These are phyloP conservation scores for Andrena praecox DNA, from an alignment of 2,888 invertebrate species.

Conservation along the genomic window DNA sequence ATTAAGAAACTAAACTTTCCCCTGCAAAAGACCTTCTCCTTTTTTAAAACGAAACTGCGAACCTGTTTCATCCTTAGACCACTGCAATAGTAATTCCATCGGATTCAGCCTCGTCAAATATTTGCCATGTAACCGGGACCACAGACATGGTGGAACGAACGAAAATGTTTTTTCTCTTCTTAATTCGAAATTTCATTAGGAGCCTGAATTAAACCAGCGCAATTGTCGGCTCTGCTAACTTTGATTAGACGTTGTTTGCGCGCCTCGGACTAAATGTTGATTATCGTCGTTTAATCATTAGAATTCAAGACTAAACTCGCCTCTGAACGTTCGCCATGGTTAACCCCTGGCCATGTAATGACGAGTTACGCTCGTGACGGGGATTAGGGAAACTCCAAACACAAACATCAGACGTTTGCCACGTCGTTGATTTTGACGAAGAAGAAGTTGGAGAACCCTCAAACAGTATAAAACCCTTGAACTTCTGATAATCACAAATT, in stretches of 20 bases:
- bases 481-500: too few species aligned
- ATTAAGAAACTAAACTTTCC: not conserved
- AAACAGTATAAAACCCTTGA: too few species aligned
- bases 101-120: not conserved
- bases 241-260: constrained; percentile 13
- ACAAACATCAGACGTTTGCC: too few species aligned
- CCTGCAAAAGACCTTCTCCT: not conserved
- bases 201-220: not conserved
- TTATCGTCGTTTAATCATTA: constrained; percentile 12
- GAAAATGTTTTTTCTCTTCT: not conserved
- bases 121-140: not conserved
- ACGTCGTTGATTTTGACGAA: too few species aligned
- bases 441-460: too few species aligned
- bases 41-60: not conserved
- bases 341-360: too few species aligned
- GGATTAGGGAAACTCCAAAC: too few species aligned
- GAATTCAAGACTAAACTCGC: not conserved
- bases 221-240: not conserved
- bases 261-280: not conserved
- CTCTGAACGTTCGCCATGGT: not conserved
- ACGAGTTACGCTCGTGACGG: not conserved
- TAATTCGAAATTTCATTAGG: not conserved
- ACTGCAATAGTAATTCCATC: not conserved
- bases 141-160: not conserved
- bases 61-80: not conserved